phyloP scores from a whole-genome alignment of 2,888 invertebrate genomes.

The Altica lythri region DNA sequence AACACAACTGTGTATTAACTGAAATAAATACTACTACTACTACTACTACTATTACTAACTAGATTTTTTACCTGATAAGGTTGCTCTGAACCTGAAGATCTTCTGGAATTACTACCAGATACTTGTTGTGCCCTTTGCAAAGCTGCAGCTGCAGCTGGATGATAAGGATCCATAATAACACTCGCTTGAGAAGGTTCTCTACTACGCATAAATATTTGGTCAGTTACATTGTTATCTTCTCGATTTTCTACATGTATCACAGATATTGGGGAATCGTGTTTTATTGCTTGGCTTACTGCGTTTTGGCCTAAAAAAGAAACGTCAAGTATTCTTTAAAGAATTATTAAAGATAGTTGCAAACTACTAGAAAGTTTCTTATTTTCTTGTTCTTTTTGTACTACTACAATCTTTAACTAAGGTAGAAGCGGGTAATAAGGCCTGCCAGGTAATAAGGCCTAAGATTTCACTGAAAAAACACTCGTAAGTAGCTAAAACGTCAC shows the following conservation, averaged over 20 bases:
- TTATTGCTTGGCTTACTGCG: slow-evolving; percentile 51
- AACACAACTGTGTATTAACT: no score
- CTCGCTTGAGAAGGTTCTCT: slow-evolving; percentile 58
- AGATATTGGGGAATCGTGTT: slow-evolving; percentile 57
- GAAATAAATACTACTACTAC: no score
- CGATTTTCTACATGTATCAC: slow-evolving; percentile 57
- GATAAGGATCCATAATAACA: slow-evolving; percentile 63
- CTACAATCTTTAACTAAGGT: no score
- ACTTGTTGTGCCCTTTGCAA: slow-evolving; percentile 18
- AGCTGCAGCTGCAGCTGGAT: slow-evolving; percentile 47
- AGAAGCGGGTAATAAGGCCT: no score
- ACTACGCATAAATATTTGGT: slow-evolving; percentile 48
- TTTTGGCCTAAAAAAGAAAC: slow-evolving; percentile 31
- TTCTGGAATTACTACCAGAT: slow-evolving; percentile 32
- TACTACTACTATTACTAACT: no score
- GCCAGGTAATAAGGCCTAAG: no score
- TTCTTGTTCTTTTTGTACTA: no score
- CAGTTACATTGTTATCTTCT: slow-evolving; percentile 43
- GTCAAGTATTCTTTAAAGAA: no score
- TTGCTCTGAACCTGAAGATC: slow-evolving; percentile 40
- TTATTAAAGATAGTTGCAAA: no score
- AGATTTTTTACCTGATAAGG: slow-evolving; percentile 25
- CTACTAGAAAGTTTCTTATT: no score
- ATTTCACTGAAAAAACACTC: no score
- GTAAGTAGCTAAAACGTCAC: no score